Evolutionary conservation across 2,797 vertebrate species (phyloP).

Genomic region (Geotrypetes seraphini): DNA sequence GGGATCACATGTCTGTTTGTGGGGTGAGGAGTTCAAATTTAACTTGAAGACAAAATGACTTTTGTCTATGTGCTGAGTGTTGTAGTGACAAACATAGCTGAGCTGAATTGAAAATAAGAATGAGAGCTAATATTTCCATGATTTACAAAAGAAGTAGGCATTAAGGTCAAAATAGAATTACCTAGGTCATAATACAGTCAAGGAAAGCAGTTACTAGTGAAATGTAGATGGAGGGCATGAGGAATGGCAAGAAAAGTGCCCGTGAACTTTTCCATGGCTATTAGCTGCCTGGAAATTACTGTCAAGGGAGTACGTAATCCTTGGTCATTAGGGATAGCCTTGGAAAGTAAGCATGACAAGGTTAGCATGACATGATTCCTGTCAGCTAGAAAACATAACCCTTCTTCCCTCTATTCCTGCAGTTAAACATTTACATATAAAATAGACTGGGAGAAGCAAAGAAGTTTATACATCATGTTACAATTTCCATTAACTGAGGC

Average conservation of each 20-base stretch:
- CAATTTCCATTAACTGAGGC: constrained; percentile 25
- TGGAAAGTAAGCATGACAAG: constrained; percentile 21
- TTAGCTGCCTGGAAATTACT: constrained; percentile 16
- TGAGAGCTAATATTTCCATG: no score
- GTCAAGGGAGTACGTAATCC: constrained; percentile 31
- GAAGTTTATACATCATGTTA: constrained; percentile 22
- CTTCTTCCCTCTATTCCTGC: constrained; percentile 17
- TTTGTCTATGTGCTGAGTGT: no score
- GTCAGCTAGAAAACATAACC: constrained; percentile 31
- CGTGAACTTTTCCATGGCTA: constrained; percentile 11
- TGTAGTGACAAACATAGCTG: no score
- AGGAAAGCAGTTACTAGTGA: constrained; percentile 23
- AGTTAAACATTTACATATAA: no score
- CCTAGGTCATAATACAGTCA: no score
- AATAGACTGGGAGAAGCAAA: no score
- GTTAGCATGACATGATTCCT: constrained; percentile 34
- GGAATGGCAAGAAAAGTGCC: constrained; percentile 15
- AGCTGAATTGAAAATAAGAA: no score
- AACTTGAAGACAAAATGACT: no score
- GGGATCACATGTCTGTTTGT: no score
- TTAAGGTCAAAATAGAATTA: no score
- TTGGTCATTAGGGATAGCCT: constrained; percentile 37
- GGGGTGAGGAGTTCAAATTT: no score
- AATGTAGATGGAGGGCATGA: constrained; percentile 16
- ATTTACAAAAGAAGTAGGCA: no score